phyloP scores from a whole-genome alignment of 2,113 vertebrate genomes.

The Electrona antarctica region DNA sequence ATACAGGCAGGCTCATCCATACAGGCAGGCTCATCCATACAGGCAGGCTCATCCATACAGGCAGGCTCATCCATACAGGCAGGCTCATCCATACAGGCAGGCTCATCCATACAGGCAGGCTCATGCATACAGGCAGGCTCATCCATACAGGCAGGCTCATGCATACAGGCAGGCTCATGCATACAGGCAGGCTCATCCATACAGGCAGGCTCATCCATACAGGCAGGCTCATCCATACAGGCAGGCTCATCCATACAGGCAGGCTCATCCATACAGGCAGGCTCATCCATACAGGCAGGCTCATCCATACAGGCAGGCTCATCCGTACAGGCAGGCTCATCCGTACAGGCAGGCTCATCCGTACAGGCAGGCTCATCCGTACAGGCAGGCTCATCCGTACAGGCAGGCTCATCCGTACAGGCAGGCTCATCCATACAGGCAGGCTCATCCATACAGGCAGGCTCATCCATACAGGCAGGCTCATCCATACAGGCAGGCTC shows the following conservation, averaged over 20 bases:
- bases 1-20: constrained; percentile 7
- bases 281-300: constrained; percentile 53
- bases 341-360: constrained; percentile 32
- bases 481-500: constrained; percentile 29
- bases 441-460: constrained; percentile 42
- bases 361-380: constrained; percentile 49
- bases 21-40: constrained; percentile 6
- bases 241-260: constrained; percentile 40
- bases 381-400: constrained; percentile 43
- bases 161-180: constrained; percentile 46
- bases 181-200: constrained; percentile 49
- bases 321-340: constrained; percentile 54
- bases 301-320: constrained; percentile 29
- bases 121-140: too few relatives aligned
- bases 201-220: constrained; percentile 43
- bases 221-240: constrained; percentile 49
- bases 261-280: constrained; percentile 42
- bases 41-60: constrained; percentile 11
- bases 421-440: constrained; percentile 40
- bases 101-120: constrained; percentile 8
- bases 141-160: constrained; percentile 8
- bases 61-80: constrained; percentile 8
- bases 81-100: constrained; percentile 8
- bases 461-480: constrained; percentile 53
- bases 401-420: constrained; percentile 49